These are phyloP conservation scores for Penelope pileata DNA, from an alignment of 2,113 vertebrate genomes.

Conservation along the genomic window DNA sequence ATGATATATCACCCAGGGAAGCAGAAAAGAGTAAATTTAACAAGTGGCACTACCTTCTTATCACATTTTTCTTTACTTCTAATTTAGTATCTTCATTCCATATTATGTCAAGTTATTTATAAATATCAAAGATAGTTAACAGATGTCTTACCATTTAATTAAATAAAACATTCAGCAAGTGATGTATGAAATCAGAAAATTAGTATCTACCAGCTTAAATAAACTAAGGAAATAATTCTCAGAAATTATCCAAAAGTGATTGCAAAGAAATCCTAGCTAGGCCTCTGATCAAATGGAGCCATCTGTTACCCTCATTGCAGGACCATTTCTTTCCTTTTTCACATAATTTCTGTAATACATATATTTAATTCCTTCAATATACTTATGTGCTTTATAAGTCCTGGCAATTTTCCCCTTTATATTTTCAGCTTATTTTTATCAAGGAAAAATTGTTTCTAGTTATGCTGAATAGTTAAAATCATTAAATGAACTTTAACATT, in stretches of 20 bases:
- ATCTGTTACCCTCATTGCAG: neutral
- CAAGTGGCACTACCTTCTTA: constrained; percentile 52
- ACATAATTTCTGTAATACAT: neutral
- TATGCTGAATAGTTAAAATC: neutral
- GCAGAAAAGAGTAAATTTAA: constrained; percentile 60
- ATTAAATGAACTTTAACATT: neutral
- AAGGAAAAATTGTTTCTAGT: neutral
- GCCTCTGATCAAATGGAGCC: neutral
- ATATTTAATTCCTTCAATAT: neutral
- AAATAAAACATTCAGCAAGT: neutral
- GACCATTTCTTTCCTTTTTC: neutral
- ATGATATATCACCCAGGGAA: constrained; percentile 44
- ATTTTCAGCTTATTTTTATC: neutral
- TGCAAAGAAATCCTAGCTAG: neutral
- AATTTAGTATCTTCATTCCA: constrained; percentile 27
- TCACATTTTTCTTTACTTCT: constrained; percentile 39
- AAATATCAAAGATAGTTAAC: constrained; percentile 18
- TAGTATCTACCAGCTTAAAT: neutral
- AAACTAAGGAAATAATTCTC: neutral
- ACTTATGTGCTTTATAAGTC: neutral
- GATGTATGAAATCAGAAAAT: neutral
- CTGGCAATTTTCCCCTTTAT: constrained; percentile 11
- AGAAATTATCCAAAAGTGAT: constrained; percentile 5
- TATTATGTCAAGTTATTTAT: neutral
- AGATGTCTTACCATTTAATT: constrained; percentile 23